phyloP scores from a whole-genome alignment of 2,797 vertebrate species.

The Dendrocincla tyrannina region DNA sequence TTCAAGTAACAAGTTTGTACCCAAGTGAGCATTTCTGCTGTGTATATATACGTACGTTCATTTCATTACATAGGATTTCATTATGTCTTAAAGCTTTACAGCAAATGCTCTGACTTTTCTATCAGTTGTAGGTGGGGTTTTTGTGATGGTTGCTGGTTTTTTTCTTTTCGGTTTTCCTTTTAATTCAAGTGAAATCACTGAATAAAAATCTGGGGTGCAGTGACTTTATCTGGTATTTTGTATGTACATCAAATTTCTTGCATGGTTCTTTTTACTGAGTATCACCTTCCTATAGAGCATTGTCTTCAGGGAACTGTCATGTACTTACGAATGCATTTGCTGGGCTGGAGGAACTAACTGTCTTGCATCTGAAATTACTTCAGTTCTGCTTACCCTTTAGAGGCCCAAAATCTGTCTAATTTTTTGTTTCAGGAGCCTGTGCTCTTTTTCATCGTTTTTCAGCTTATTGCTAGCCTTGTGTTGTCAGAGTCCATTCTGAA shows the following conservation, averaged over 20 bases:
- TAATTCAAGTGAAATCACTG: not conserved
- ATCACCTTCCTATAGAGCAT: not conserved
- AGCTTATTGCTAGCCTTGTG: not conserved
- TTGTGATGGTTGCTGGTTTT: not conserved
- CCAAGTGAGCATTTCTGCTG: not conserved
- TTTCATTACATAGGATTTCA: not conserved
- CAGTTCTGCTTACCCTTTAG: not conserved
- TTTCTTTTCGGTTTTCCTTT: not conserved
- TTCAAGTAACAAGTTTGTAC: not conserved
- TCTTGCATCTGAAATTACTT: not conserved
- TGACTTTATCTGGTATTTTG: not conserved
- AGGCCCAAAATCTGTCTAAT: not conserved
- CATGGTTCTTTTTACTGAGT: not conserved
- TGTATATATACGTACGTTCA: rapidly evolving
- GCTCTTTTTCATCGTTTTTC: not conserved
- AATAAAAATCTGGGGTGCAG: not conserved
- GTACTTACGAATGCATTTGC: not conserved
- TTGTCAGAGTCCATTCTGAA: not conserved
- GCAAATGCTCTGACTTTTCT: not conserved
- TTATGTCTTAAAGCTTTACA: not conserved
- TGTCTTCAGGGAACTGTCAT: not conserved
- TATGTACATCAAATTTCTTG: not conserved
- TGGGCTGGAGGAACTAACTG: not conserved
- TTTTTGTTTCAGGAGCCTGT: not conserved
- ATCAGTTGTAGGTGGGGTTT: not conserved